Evolutionary conservation across 2,888 invertebrate genomes (phyloP).

Genomic region (Sphaeridia pumilis): DNA sequence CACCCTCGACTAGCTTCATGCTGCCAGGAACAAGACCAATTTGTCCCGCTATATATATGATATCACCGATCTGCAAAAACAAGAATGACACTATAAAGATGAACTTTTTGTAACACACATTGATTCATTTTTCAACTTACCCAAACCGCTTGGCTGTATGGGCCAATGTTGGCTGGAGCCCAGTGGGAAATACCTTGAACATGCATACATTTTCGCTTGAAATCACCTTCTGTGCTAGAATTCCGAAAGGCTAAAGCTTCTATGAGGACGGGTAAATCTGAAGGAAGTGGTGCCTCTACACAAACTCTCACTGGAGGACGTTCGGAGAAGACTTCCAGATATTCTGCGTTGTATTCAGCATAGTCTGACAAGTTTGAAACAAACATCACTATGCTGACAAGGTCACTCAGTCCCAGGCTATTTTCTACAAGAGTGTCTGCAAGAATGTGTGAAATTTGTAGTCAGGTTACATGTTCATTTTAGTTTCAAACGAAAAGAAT

Average conservation of each 20-base stretch:
- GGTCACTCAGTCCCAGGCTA: conserved; percentile 49
- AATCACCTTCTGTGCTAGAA: conserved; percentile 14
- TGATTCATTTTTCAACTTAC: conserved; percentile 43
- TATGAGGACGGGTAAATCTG: conserved; percentile 58
- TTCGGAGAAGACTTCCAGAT: conserved; percentile 54
- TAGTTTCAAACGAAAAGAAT: not conserved
- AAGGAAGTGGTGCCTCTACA: conserved; percentile 63
- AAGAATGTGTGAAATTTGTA: not conserved
- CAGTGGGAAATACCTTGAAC: conserved; percentile 92
- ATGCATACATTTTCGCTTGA: conserved; percentile 67
- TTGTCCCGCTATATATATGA: conserved; percentile 80
- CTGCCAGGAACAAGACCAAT: conserved; percentile 78
- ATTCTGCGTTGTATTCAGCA: conserved; percentile 61
- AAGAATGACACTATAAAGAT: not conserved
- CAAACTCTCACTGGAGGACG: conserved; percentile 75
- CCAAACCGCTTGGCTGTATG: conserved; percentile 84
- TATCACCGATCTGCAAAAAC: conserved; percentile 56
- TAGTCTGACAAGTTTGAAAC: conserved; percentile 73
- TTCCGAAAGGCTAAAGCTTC: conserved; percentile 57
- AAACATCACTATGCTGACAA: conserved; percentile 73
- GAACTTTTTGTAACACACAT: not conserved
- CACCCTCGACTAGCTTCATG: conserved; percentile 61
- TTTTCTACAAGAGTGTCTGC: conserved; percentile 46
- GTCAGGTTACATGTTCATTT: not conserved
- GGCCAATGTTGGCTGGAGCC: conserved; percentile 96